Evolutionary conservation across 1,140 invertebrate species (phyloP).

Genomic region (Drosophila sechellia): DNA sequence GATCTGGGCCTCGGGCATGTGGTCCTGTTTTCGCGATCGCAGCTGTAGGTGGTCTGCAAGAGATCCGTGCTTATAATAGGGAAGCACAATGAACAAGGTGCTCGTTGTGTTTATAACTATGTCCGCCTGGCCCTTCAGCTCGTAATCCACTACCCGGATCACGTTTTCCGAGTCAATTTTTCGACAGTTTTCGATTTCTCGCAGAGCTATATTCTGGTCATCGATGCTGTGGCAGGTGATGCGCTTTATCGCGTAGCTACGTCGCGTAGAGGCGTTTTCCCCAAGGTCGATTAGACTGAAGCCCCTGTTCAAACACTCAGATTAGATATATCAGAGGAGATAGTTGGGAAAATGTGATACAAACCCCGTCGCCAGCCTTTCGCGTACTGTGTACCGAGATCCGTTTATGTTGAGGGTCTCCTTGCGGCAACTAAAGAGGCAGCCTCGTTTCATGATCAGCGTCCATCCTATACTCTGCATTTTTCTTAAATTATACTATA

Average conservation of each 20-base stretch:
- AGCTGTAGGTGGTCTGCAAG: constrained; percentile 89
- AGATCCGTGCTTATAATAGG: constrained; percentile 93
- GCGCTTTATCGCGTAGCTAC: constrained; percentile 92
- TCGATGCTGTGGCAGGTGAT: constrained; percentile 92
- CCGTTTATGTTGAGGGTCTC: constrained; percentile 90
- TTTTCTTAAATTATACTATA: constrained; percentile 51
- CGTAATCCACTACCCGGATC: constrained; percentile 91
- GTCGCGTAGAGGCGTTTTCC: constrained; percentile 89
- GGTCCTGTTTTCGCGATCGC: constrained; percentile 86
- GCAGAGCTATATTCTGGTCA: constrained; percentile 90
- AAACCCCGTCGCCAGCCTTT: constrained; percentile 91
- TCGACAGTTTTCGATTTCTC: constrained; percentile 91
- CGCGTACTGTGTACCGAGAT: constrained; percentile 88
- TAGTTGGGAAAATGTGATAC: constrained; percentile 49
- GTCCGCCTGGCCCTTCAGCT: constrained; percentile 87
- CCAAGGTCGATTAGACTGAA: constrained; percentile 93
- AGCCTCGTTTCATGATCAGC: constrained; percentile 91
- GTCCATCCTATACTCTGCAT: constrained; percentile 90
- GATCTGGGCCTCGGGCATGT: constrained; percentile 88
- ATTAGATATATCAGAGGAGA: constrained; percentile 34
- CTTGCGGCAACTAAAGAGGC: constrained; percentile 88
- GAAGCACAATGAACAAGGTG: constrained; percentile 91
- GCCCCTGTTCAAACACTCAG: constrained; percentile 86
- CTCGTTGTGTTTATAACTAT: constrained; percentile 89
- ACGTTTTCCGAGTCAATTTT: constrained; percentile 91